These are phyloP conservation scores for Dermolepida albohirtum DNA, from an alignment of 2,888 invertebrate species.

Conservation along the genomic window DNA sequence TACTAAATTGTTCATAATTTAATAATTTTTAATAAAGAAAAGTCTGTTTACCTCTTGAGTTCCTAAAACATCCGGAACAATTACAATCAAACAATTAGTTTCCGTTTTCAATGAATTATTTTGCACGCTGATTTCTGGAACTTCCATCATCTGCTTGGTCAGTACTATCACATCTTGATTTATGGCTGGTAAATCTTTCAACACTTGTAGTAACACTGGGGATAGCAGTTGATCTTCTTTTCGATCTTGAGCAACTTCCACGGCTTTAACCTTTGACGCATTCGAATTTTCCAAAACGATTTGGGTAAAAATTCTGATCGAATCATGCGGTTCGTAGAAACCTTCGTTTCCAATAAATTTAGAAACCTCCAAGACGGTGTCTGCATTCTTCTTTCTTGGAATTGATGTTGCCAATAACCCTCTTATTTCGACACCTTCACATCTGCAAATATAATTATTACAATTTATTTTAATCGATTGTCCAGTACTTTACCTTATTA, in stretches of 20 bases:
- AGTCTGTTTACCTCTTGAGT: constrained; percentile 30
- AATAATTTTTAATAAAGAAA: too few species aligned
- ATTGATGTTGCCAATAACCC: constrained; percentile 84
- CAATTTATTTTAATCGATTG: too few species aligned
- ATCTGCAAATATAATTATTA: neutral
- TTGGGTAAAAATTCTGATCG: constrained; percentile 75
- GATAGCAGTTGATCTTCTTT: constrained; percentile 60
- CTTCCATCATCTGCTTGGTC: constrained; percentile 66
- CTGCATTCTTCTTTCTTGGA: constrained; percentile 71
- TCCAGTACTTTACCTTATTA: constrained; percentile 13
- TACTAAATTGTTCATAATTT: too few species aligned
- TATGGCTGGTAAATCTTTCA: constrained; percentile 77
- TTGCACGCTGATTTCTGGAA: constrained; percentile 69
- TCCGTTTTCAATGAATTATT: constrained; percentile 69
- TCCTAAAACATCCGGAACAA: constrained; percentile 45
- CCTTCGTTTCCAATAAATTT: constrained; percentile 75
- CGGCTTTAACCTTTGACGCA: constrained; percentile 71
- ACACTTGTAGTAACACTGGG: constrained; percentile 69
- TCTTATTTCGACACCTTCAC: constrained; percentile 72
- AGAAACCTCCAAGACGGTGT: constrained; percentile 82
- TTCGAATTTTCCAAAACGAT: constrained; percentile 78
- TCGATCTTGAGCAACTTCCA: constrained; percentile 61
- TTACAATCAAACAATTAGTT: constrained; percentile 53
- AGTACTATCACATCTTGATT: constrained; percentile 75
- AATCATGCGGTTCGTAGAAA: constrained; percentile 52